Base-by-base conservation (phyloP, 2,888 invertebrate genomes). In the Penaeus monodon region DNA sequence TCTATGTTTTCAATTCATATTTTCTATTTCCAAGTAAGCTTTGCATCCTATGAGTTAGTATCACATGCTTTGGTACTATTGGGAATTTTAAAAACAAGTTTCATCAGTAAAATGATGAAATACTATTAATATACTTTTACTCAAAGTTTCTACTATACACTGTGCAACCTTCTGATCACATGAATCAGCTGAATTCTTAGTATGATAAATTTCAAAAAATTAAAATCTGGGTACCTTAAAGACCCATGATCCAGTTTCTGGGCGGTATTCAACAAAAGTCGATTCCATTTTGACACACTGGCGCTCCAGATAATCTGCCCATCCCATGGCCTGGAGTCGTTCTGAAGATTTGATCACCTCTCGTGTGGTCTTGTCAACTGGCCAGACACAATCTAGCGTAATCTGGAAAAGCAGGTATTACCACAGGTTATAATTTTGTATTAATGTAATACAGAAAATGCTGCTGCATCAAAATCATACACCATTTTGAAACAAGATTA, bases 191-290 rank as follows among this genome's bases (percentile, higher is more conserved):
- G 49, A 49, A 49, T 1, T 49, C 14, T 49, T 49, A 49, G 49
- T 49, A 49, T 49, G 7, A 49, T 49, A 49, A 49, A 49, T 10
- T 49, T 49, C 49, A 49, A 7, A 64, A 77, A 24, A 64, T 49
- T 76, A 80, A 38, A 80, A 74, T 27, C 74, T 66, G 20, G 38
- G 91, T 91, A 96, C 96, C 92, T 96, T 95, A 93, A 99, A 99
- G 81, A 98, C 98, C 99, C 99, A 99, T 84, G 98, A 97, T 44
- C 99, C 99, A 2, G 97, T 98, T 92, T 97, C 96, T 0, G 98
- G 97, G 0, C 98, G 94, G 93, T 98, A 99, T 92, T 99, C 99
- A 10, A 98, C 95, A 92, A 99, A 99, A 84, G 95, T 95, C 0
- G 98, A 97, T 89, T 96, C 96, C 92, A 98, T 96, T 91, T 96